Conservation (phyloP, 1,140 invertebrate species). For the Ectropis grisescens region DNA sequence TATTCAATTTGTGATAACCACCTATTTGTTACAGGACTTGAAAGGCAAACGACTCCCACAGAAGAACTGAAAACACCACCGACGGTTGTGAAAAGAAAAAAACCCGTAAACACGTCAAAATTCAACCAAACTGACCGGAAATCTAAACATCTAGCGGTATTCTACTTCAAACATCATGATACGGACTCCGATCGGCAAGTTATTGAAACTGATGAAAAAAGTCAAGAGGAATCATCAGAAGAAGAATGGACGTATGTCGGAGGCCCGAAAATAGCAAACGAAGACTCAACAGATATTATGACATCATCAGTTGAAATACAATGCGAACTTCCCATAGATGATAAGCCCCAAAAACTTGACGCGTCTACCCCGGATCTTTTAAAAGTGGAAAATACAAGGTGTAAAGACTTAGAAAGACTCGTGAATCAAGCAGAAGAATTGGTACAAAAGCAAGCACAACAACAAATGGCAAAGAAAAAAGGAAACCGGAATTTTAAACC, state of each 20-base stretch:
- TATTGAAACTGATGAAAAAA: slow-evolving; percentile 64
- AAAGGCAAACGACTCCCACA: slow-evolving; percentile 20
- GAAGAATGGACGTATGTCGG: slow-evolving; percentile 80
- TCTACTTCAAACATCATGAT: slow-evolving; percentile 87
- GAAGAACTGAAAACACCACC: slow-evolving; percentile 48
- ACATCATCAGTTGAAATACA: slow-evolving; percentile 62
- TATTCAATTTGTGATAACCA: too few species aligned
- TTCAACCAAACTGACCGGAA: slow-evolving; percentile 79
- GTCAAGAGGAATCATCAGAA: slow-evolving; percentile 76
- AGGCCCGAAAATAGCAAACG: slow-evolving; percentile 57
- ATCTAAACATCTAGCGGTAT: slow-evolving; percentile 84
- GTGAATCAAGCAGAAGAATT: slow-evolving; percentile 81
- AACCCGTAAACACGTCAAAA: slow-evolving; percentile 69
- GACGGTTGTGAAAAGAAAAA: slow-evolving; percentile 63
- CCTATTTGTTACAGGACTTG: slow-evolving; percentile 46
- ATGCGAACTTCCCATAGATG: slow-evolving; percentile 50
- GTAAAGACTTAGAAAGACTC: slow-evolving; percentile 74
- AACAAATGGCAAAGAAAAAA: slow-evolving; percentile 49
- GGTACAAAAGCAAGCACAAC: slow-evolving; percentile 68
- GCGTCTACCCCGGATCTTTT: slow-evolving; percentile 44
- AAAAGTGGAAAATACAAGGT: slow-evolving; percentile 39
- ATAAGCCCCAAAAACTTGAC: slow-evolving; percentile 42
- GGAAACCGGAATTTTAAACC: slow-evolving; percentile 67
- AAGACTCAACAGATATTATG: slow-evolving; percentile 64
- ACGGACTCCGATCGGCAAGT: slow-evolving; percentile 80